phyloP scores from a whole-genome alignment of 2,113 vertebrate species.

The Ciconia maguari region DNA sequence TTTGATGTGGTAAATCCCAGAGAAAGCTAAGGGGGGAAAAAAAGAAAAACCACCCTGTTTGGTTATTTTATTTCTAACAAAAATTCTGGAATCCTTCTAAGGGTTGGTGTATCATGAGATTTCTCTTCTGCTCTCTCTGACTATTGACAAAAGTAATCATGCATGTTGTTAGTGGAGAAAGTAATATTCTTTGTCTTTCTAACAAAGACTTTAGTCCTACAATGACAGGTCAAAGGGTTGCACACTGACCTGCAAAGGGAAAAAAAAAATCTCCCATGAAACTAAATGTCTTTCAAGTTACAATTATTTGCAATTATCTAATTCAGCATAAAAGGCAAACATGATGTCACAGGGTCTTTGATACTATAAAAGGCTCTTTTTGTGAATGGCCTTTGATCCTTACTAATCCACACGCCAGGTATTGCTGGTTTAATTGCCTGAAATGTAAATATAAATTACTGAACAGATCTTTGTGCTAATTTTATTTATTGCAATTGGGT shows the following conservation, averaged over 20 bases:
- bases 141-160: not conserved
- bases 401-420: conserved; percentile 50
- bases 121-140: not conserved
- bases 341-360: conserved; percentile 47
- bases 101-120: not conserved
- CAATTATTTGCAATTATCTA: conserved; percentile 60
- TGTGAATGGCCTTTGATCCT: conserved; percentile 49
- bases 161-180: not conserved
- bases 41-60: not conserved
- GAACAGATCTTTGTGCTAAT: conserved; percentile 10
- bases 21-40: not conserved
- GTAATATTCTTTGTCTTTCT: conserved; percentile 19
- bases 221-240: conserved; percentile 42
- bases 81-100: not conserved
- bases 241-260: not conserved
- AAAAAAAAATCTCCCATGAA: not conserved
- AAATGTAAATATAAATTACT: conserved; percentile 68
- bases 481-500: conserved; percentile 23
- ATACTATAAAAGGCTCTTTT: conserved; percentile 46
- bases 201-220: conserved; percentile 25
- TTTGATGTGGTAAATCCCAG: not conserved
- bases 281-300: conserved; percentile 48
- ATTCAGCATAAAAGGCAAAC: conserved; percentile 56
- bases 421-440: conserved; percentile 63
- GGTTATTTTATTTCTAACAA: not conserved